Evolutionary conservation across 2,797 vertebrate species (phyloP).

Genomic region (Sarcophilus harrisii): DNA sequence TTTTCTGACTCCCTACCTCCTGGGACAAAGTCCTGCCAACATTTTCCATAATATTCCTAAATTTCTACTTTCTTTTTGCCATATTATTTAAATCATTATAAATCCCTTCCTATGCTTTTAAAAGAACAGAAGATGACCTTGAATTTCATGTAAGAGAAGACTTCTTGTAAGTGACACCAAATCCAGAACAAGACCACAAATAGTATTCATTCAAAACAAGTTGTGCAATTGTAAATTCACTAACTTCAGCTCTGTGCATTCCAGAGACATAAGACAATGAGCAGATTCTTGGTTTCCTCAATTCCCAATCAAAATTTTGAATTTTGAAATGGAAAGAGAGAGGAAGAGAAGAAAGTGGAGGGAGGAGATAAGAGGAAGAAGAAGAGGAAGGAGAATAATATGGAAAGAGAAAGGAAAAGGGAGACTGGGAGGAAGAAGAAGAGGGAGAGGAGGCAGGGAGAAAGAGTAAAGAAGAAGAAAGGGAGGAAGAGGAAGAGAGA

Average conservation of each 20-base stretch:
- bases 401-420: too few relatives aligned
- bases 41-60: constrained; percentile 15
- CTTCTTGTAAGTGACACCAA: not conserved
- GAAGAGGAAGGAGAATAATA: too few relatives aligned
- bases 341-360: not conserved
- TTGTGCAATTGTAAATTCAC: not conserved
- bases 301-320: not conserved
- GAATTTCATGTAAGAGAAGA: not conserved
- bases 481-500: not conserved
- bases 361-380: too few relatives aligned
- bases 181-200: not conserved
- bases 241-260: not conserved
- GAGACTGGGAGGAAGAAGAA: not conserved
- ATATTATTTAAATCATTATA: constrained; percentile 1
- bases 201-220: not conserved
- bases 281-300: not conserved
- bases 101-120: not conserved
- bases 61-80: not conserved
- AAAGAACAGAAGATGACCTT: not conserved
- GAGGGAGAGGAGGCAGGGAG: too few relatives aligned
- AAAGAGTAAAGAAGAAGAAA: not conserved
- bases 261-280: not conserved
- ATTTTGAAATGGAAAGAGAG: not conserved
- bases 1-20: not conserved
- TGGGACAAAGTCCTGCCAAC: not conserved